Evolutionary conservation across 2,113 vertebrate genomes (phyloP), one percentile per base, ranked within the genome.

Genomic region (Chionomys nivalis): DNA sequence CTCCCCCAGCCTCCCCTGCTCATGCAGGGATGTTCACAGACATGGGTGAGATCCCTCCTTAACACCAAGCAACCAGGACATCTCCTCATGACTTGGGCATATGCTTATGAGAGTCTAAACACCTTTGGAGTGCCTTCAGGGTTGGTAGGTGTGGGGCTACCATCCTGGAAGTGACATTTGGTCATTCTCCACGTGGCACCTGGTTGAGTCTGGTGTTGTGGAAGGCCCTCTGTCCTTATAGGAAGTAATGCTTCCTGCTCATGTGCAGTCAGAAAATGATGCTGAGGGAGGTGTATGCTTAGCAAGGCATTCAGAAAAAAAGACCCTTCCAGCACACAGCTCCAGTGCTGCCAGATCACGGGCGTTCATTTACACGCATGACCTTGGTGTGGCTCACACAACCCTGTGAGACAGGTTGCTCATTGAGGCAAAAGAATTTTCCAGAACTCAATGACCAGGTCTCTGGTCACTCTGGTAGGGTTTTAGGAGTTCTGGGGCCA

Each of bases 1-100:
- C 5, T 28, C 31, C 31, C 61, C 6, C 3, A 36, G 0, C 76
- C 4, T 2, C 11, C 47, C 13, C 5, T 0, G 21, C 23, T 65
- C 36, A 33, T 33, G 8, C 0, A 7, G 63, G 24, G 28, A 13
- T 73, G 70, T 49, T 86, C 14, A 2, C 36, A 6, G 52, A 33
- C 31, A 7, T 0, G 17, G 55, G n/a, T 31, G 13, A 21, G 23
- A 24, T 21, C 61, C 47, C 36, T 66, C 28, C 33, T 4, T 2
- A 26, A 42, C 33, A 5, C 66, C 1, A n/a, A 39, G 65, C 33
- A 4, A 7, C 24, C 1, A 1, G 23, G 58, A 19, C 16, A 0
- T 7, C 58, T 0, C 3, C 52, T 4, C 44, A 3, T 9, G 55
- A 24, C 42, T 31, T 28, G 0, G 28, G 31, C 14, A 0, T 0